Base-by-base conservation (phyloP, 2,797 vertebrate genomes). In the Adrianichthys oophorus region DNA sequence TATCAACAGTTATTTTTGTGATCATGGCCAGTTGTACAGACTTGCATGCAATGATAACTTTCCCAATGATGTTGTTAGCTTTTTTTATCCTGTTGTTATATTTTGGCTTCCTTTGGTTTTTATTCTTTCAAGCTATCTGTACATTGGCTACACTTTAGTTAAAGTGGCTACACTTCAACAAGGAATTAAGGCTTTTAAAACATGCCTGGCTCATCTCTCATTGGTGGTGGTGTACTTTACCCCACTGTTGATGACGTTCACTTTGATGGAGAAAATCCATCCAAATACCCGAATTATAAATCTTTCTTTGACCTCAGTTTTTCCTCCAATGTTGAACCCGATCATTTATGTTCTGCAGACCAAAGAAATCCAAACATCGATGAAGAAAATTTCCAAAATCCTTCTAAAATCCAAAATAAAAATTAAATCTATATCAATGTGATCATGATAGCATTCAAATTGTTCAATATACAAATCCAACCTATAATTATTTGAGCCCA, bases 271-370 rank as follows among this genome's bases (percentile, higher is more conserved):
- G n/a, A 60, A 32, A 12, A 78, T 87, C 4, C 56, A 79, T 44
- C 55, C 15, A 1, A 83, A 89, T 56, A 57, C 63, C 8, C 59
- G 87, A 29, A 89, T 88, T 37, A 59, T 89, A 41, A 87, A 75
- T 46, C 43, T 76, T 15, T 85, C 85, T n/a, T 29, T 90, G n/a
- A 76, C 77, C 0, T 44, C 67, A 2, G 48, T 76, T 5, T 19
- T 87, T 8, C 85, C 84, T 4, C 65, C 86, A 3, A 68, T 85
- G 81, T 45, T 89, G 18, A 89, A 90, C 59, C 85, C 85, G 4
- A 68, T 85, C 16, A 79, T 89, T 51, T 89, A 87, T 63, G 84
- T 82, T 23, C 57, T 90, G 15, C 85, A 87, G 52, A 91, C 88
- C 7, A 57, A 70, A 23, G 85, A 90, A 68, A 82, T 89, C 48